Evolutionary conservation across 2,888 invertebrate genomes (phyloP), one percentile per base, ranked within the genome.

Genomic region (Anaspis maculata): DNA sequence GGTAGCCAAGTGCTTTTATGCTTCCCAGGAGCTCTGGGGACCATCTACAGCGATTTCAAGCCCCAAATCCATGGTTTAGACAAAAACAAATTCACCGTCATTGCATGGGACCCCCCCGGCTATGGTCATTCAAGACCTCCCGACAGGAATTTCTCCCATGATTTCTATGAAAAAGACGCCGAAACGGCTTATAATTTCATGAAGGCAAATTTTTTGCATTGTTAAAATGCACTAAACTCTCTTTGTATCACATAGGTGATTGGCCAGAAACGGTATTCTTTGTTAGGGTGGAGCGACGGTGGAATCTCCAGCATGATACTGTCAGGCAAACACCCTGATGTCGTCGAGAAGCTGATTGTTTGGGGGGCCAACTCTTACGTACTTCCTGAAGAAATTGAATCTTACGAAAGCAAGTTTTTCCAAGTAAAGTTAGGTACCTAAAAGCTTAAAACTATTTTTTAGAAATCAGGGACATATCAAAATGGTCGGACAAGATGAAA

Each of bases 211-310:
- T 11, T 25, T 11, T 25, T 5, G 10, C 9, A 3, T 15, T 27
- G 9, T 27, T 14, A 15, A 14, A 15, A 5, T 2, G 13, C 3
- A 15, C 15, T 2, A 13, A 28, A 19, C 9, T 13, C 5, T 10
- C 5, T 27, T 13, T 27, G 9, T 6, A 19, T 19, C 19, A 19
- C 5, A 19, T 32, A n/a, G 28, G 28, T 3, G 5, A 19, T 91
- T 5, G 74, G 77, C 2, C 69, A 80, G 24, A 56, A 72, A 0
- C 76, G 76, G 46, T 88, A 78, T 62, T 88, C 88, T 0, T 51
- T 90, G 6, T 54, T 91, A 34, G 92, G 92, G 1, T 92, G 91
- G 88, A 88, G 88, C 64, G 89, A 89, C 65, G 92, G 92, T 14
- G 92, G 87, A 2, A 82, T 79, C 25, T 76, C 83, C 0, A 79